Base-by-base conservation (phyloP, 2,888 invertebrate genomes). In the Ichneumoninae sp. region DNA sequence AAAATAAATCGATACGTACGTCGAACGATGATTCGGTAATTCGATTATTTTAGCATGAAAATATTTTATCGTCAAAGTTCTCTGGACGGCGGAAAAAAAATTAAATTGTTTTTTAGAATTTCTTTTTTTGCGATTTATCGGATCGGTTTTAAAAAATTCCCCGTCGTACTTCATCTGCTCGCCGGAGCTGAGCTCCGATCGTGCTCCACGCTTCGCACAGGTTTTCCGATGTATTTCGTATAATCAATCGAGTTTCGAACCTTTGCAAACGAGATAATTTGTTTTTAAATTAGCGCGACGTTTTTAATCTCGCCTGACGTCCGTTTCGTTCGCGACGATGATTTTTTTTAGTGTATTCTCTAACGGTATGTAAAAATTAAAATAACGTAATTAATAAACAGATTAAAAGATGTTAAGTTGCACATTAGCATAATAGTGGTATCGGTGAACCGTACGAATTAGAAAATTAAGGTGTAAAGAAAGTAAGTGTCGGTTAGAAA, bases 391-490 rank as follows among this genome's bases (percentile, higher is more conserved):
- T 44, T 19, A 22, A 40, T 60, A 63, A 26, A 54, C 30, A 73
- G 44, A 22, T 66, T 70, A 3, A 50, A 69, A 26, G 30, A 60
- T 33, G 66, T 57, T 50, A 52, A 44, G 70, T 79, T 79, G 85
- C 79, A 76, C 82, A 82, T 85, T 63, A 85, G 81, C 81, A 79
- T 60, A 81, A 79, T 44, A 78, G 85, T 85, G 85, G 75, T 63
- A 80, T 79, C 57, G 52, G 87, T 88, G 87, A 85, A 65, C 69
- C 75, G 69, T 77, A 76, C 52, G 83, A 54, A 44, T 63, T 75
- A 57, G 70, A 57, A 44, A 71, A 78, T 74, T 79, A 44, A 79
- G 77, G 85, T 85, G 85, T 85, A 57, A 60, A 79, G n/a, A 36
- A 76, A 66, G 44, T 19, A 66, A 57, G 85, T 85, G 85, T 75